Conservation (phyloP, 2,797 vertebrate species). For the Smutsia gigantea region DNA sequence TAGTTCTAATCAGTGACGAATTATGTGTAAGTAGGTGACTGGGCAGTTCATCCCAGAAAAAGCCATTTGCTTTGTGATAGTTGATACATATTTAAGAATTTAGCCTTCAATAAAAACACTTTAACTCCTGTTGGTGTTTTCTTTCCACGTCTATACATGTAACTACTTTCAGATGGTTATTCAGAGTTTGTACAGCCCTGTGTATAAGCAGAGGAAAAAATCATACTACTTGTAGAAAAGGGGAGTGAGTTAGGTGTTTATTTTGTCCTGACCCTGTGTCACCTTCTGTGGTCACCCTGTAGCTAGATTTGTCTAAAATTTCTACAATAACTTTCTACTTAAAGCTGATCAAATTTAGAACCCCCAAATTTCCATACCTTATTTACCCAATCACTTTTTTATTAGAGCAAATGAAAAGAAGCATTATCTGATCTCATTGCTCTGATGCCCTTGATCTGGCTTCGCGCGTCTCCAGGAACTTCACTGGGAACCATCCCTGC, state of each 20-base stretch:
- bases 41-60: conserved; percentile 51
- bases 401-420: not conserved
- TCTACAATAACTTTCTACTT: not conserved
- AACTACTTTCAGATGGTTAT: not conserved
- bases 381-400: not conserved
- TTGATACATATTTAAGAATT: conserved; percentile 48
- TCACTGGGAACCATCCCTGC: accelerated
- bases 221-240: not conserved
- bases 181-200: not conserved
- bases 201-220: not conserved
- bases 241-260: accelerated
- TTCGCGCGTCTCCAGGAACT: not conserved
- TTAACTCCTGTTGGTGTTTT: not conserved
- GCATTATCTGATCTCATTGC: not conserved
- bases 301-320: not conserved
- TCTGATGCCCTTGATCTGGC: not conserved
- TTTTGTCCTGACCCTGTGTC: not conserved
- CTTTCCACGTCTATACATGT: not conserved
- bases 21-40: conserved; percentile 72
- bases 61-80: conserved; percentile 50
- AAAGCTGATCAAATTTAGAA: not conserved
- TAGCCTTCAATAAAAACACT: conserved; percentile 18
- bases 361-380: not conserved
- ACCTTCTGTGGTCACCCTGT: not conserved
- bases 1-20: conserved; percentile 71